A percentile compares a stretch with the other conserved stretches of the same genome.
phyloP scores from a whole-genome alignment of 2,797 vertebrate genomes.

The Phoeniculus purpureus region DNA sequence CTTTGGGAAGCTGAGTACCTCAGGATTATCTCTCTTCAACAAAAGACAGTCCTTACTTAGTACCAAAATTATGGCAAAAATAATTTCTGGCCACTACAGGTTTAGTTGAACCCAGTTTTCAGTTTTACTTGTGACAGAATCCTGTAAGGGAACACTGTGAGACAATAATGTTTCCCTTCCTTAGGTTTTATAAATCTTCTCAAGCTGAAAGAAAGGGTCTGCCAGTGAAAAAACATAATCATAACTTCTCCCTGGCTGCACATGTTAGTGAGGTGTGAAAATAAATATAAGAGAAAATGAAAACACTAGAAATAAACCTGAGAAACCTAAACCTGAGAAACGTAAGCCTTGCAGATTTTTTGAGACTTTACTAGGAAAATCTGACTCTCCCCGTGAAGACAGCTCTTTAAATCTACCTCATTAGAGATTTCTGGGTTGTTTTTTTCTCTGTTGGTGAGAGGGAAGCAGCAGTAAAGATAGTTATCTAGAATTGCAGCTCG shows the following conservation, averaged over 20 bases:
- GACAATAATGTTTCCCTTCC: background rate
- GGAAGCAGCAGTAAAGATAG: background rate
- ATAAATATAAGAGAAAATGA: background rate
- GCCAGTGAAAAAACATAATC: background rate
- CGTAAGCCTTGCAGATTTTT: background rate
- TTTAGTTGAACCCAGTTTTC: background rate
- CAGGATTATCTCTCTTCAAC: too few relatives aligned
- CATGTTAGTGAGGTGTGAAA: background rate
- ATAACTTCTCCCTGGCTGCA: background rate
- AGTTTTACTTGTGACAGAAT: background rate
- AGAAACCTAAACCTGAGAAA: background rate
- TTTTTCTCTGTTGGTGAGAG: fast-evolving
- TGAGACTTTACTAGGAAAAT: background rate
- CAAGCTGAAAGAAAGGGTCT: background rate
- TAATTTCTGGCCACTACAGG: background rate
- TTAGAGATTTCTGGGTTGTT: background rate
- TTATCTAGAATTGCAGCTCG: background rate
- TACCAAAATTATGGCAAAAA: background rate
- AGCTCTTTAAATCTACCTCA: background rate
- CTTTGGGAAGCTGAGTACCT: too few relatives aligned
- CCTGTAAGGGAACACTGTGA: background rate
- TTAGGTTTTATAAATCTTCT: background rate
- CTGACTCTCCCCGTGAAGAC: background rate
- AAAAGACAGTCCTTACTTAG: too few relatives aligned
- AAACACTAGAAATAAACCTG: background rate